These are phyloP conservation scores for Drosophila gunungcola DNA, from an alignment of 1,140 invertebrate genomes.

Conservation along the genomic window DNA sequence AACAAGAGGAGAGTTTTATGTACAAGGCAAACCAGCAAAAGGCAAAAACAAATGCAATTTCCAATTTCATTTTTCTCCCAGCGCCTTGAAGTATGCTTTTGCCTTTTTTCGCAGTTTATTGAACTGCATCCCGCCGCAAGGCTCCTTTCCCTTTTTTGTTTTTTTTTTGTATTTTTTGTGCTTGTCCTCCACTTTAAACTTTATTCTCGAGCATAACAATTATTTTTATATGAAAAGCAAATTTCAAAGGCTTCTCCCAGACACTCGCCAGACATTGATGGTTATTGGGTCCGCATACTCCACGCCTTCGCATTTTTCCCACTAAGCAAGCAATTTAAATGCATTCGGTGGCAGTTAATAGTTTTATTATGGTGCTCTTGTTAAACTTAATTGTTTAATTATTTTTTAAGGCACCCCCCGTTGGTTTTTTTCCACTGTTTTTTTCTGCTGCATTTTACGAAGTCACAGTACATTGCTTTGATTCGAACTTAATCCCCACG, in stretches of 20 bases:
- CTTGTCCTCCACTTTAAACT: conserved; percentile 29
- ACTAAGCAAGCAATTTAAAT: conserved; percentile 77
- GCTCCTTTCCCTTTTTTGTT: conserved; percentile 16
- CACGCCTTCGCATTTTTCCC: conserved; percentile 27
- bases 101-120: conserved; percentile 64
- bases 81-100: conserved; percentile 66
- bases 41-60: conserved; percentile 65
- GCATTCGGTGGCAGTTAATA: conserved; percentile 72
- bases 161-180: conserved; percentile 1
- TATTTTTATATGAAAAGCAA: conserved; percentile 52
- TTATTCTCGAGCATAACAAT: conserved; percentile 52
- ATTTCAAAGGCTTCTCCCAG: conserved; percentile 52
- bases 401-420: conserved; percentile 53
- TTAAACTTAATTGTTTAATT: conserved; percentile 79
- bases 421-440: background rate
- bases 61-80: conserved; percentile 41
- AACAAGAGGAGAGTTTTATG: conserved; percentile 24
- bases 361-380: conserved; percentile 64
- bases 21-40: conserved; percentile 5
- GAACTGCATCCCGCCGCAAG: conserved; percentile 56
- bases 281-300: conserved; percentile 38
- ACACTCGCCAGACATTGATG: conserved; percentile 48
- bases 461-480: conserved; percentile 80
- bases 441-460: conserved; percentile 59
- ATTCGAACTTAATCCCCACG: conserved; percentile 77